Evolutionary conservation across 2,797 vertebrate species (phyloP).

Genomic region (Brachymystax lenok): DNA sequence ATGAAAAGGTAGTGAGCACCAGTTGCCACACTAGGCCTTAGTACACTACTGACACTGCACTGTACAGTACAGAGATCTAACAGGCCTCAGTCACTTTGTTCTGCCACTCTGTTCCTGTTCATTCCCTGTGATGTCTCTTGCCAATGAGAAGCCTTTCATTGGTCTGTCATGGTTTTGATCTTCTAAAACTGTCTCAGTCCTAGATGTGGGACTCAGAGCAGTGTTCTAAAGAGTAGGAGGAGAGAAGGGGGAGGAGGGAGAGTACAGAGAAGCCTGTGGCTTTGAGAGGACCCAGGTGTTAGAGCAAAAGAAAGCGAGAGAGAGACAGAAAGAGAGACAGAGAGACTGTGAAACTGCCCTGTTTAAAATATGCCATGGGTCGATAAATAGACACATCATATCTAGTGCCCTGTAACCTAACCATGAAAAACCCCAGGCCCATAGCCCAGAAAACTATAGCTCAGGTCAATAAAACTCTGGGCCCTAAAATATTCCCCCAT

Average conservation of each 20-base stretch:
- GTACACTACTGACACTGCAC: neutral
- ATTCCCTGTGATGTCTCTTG: slow-evolving; percentile 20
- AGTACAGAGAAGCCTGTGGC: neutral
- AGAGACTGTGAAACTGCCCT: neutral
- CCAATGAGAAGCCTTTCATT: slow-evolving; percentile 29
- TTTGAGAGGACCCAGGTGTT: slow-evolving; percentile 32
- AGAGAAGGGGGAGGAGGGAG: neutral
- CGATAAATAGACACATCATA: neutral
- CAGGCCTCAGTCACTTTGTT: neutral
- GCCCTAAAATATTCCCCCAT: neutral
- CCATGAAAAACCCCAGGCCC: neutral
- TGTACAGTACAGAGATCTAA: neutral
- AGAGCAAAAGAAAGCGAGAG: neutral
- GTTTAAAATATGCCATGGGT: neutral
- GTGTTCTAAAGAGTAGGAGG: slow-evolving; percentile 23
- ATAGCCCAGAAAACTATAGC: no score
- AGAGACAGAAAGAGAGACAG: neutral
- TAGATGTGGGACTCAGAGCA: neutral
- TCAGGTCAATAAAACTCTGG: neutral
- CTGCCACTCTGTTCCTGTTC: neutral
- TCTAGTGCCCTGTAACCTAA: neutral
- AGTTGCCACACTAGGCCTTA: neutral
- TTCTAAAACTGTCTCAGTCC: slow-evolving; percentile 9
- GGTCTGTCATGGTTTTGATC: slow-evolving; percentile 40
- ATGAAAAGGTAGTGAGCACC: no score